A percentile compares a stretch with the other conserved stretches of the same genome.
Conservation (phyloP, 2,888 invertebrate genomes). For the Archips crataeganus region DNA sequence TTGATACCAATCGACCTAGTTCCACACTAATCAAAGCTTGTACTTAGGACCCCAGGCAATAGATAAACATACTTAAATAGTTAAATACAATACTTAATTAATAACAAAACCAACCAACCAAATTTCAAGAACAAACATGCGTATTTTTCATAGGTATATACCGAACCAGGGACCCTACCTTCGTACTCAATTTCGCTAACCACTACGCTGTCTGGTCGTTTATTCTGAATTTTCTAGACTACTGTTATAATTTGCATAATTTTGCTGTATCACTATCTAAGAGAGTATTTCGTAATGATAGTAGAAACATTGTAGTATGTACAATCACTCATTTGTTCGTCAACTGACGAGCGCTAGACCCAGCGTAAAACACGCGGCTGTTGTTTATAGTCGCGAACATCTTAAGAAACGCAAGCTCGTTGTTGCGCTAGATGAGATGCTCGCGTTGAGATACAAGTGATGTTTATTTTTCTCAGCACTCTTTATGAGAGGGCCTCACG, state of each 20-base stretch:
- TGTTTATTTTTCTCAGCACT: constrained; percentile 75
- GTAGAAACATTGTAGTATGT: constrained; percentile 52
- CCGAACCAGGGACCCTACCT: too few relatives aligned
- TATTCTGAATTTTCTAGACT: not conserved
- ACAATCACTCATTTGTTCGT: constrained; percentile 57
- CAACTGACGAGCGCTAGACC: constrained; percentile 52
- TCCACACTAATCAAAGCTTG: too few relatives aligned
- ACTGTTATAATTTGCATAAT: not conserved
- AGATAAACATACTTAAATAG: too few relatives aligned
- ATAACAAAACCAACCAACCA: too few relatives aligned
- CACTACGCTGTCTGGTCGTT: not conserved
- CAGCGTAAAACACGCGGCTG: constrained; percentile 70
- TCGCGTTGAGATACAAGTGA: constrained; percentile 77
- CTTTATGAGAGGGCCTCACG: constrained; percentile 68
- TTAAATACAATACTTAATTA: too few relatives aligned
- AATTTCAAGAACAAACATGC: too few relatives aligned
- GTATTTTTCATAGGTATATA: too few relatives aligned
- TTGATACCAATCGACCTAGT: too few relatives aligned
- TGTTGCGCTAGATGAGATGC: constrained; percentile 75
- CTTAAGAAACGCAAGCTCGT: constrained; percentile 74
- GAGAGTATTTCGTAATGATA: not conserved
- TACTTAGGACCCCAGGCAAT: too few relatives aligned
- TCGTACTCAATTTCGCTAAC: too few relatives aligned
- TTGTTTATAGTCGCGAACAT: constrained; percentile 74
- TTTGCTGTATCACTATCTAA: too few relatives aligned